These are phyloP conservation scores for Esox lucius DNA, from an alignment of 2,797 vertebrate genomes.

Conservation along the genomic window DNA sequence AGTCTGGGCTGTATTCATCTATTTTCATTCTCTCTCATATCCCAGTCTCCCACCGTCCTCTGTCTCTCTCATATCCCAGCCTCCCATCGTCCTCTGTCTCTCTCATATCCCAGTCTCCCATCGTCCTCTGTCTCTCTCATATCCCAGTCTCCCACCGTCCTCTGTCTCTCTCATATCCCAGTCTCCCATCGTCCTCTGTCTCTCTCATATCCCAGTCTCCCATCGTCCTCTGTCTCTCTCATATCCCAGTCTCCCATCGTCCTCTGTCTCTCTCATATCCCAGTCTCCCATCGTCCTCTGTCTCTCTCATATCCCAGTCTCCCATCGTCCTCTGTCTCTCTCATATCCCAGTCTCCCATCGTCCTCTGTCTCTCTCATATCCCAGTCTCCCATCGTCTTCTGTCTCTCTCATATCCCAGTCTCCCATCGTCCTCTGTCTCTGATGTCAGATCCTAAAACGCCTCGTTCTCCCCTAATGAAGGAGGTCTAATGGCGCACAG, in stretches of 20 bases:
- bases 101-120: neutral
- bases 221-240: neutral
- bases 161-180: neutral
- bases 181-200: neutral
- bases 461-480: conserved; percentile 27
- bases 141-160: neutral
- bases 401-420: conserved; percentile 2
- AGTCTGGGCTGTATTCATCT: neutral
- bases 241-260: neutral
- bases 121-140: neutral
- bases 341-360: conserved; percentile 1
- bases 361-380: neutral
- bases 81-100: neutral
- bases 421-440: neutral
- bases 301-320: neutral
- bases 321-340: neutral
- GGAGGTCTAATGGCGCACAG: conserved; percentile 29
- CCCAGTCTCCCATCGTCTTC: neutral
- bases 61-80: conserved; percentile 5
- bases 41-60: neutral
- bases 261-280: conserved; percentile 1
- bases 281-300: neutral
- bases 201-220: conserved; percentile 4
- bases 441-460: conserved; percentile 12
- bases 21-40: neutral